Conservation (phyloP, 2,797 vertebrate genomes). For the Sebastes iracundus region DNA sequence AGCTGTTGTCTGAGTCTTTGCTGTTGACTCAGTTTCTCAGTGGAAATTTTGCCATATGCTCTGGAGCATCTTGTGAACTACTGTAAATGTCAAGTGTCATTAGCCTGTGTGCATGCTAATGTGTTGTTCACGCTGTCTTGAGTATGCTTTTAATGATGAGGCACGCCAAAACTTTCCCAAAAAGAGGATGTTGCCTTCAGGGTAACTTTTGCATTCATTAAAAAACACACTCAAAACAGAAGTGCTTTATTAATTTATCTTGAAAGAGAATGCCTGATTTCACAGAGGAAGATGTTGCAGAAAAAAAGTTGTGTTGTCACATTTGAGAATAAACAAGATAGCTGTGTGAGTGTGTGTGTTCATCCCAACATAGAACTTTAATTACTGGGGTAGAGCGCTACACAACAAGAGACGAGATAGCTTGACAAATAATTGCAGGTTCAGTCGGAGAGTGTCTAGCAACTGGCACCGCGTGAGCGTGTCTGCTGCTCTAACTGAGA, state of each 20-base stretch:
- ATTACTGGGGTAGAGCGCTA: slow-evolving; percentile 67
- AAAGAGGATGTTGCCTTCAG: slow-evolving; percentile 41
- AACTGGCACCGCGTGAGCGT: slow-evolving; percentile 44
- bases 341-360: slow-evolving; percentile 16
- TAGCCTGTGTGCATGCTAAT: slow-evolving; percentile 72
- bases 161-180: slow-evolving; percentile 26
- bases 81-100: slow-evolving; percentile 79
- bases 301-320: slow-evolving; percentile 33
- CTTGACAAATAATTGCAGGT: slow-evolving; percentile 82
- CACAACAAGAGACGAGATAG: slow-evolving; percentile 67
- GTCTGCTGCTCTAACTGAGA: slow-evolving; percentile 53
- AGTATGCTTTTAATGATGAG: slow-evolving; percentile 54
- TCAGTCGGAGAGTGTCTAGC: slow-evolving; percentile 59
- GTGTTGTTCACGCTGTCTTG: slow-evolving; percentile 61
- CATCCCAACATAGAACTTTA: slow-evolving; percentile 79
- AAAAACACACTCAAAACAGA: slow-evolving; percentile 18
- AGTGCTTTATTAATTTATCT: slow-evolving; percentile 11
- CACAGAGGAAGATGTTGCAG: background rate
- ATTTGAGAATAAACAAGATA: slow-evolving; percentile 23
- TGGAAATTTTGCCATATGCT: slow-evolving; percentile 76
- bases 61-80: slow-evolving; percentile 75
- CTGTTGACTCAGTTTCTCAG: slow-evolving; percentile 72
- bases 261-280: slow-evolving; percentile 10
- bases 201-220: slow-evolving; percentile 15
- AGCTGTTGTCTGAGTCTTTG: slow-evolving; percentile 60